Evolutionary conservation across 2,888 invertebrate genomes (phyloP).

Genomic region (Xestoiulus laeticollis): DNA sequence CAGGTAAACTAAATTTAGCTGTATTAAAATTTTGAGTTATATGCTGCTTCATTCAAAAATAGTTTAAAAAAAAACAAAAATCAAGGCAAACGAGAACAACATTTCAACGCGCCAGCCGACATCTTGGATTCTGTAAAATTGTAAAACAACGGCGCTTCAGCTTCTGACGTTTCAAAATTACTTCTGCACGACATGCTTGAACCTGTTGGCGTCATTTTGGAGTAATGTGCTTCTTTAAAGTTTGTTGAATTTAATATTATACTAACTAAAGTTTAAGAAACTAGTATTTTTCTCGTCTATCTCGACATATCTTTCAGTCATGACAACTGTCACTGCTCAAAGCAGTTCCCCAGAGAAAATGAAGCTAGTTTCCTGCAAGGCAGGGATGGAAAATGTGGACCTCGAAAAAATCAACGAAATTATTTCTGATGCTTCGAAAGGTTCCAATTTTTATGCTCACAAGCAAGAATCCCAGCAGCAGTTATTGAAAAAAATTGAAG

Average conservation of each 20-base stretch:
- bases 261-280: neutral
- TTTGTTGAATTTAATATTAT: neutral
- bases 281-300: neutral
- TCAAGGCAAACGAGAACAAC: neutral
- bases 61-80: neutral
- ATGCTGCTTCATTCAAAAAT: conserved; percentile 7
- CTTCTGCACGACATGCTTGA: neutral
- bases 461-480: conserved; percentile 67
- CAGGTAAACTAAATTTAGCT: conserved; percentile 4
- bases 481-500: conserved; percentile 65
- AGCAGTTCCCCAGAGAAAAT: neutral
- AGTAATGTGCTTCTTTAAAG: neutral
- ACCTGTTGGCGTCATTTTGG: neutral
- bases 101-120: neutral
- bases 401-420: conserved; percentile 62
- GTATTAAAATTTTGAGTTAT: neutral
- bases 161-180: neutral
- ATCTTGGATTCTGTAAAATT: neutral
- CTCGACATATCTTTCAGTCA: neutral
- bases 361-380: conserved; percentile 56
- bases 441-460: conserved; percentile 69
- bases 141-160: neutral
- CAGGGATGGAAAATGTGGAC: conserved; percentile 61
- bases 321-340: neutral
- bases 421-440: conserved; percentile 66